These are phyloP conservation scores for Geophilus truncorum DNA, from an alignment of 2,888 invertebrate species.

Conservation along the genomic window DNA sequence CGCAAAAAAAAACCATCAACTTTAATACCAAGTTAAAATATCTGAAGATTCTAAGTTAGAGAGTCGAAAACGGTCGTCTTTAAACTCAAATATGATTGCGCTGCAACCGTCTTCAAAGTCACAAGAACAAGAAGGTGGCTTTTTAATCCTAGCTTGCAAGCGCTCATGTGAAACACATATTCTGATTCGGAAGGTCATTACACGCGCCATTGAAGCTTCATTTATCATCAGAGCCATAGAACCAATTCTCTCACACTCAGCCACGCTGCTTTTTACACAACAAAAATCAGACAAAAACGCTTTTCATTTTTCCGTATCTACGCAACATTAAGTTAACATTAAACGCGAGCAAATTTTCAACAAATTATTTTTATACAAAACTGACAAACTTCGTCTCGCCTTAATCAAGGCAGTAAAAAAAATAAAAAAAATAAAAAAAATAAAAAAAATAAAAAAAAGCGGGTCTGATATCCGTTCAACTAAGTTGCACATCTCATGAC, in stretches of 20 bases:
- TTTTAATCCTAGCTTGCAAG: conserved; percentile 22
- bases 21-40: too few species aligned
- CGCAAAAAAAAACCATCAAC: too few species aligned
- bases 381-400: neutral
- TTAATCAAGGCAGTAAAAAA: neutral
- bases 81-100: neutral
- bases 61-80: neutral
- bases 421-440: too few species aligned
- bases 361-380: neutral
- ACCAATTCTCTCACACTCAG: conserved; percentile 9
- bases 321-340: neutral
- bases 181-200: conserved; percentile 27
- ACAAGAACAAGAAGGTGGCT: neutral
- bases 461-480: neutral
- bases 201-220: conserved; percentile 22
- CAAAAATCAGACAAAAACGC: neutral
- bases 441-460: too few species aligned
- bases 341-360: neutral
- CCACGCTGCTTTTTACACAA: neutral
- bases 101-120: neutral
- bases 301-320: neutral
- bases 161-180: conserved; percentile 25
- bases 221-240: conserved; percentile 10
- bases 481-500: neutral
- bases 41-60: too few species aligned